Conservation (phyloP, 2,888 invertebrate species). For the Plusia festucae region DNA sequence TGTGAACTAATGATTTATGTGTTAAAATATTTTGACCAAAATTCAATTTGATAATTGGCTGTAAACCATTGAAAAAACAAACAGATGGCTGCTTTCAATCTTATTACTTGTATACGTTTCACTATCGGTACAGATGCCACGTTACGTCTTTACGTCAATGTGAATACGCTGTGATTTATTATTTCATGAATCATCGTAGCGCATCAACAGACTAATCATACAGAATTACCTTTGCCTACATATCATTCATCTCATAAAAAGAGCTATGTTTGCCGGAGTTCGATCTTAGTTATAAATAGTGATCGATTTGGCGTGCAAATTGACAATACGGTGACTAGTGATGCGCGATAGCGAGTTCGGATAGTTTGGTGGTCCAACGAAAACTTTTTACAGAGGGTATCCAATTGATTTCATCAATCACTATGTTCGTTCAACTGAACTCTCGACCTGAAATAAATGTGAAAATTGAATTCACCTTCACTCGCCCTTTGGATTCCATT, state of each 20-base stretch:
- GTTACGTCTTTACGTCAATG: slow-evolving; percentile 44
- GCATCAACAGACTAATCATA: slow-evolving; percentile 46
- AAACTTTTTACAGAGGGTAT: slow-evolving; percentile 39
- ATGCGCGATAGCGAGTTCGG: slow-evolving; percentile 45
- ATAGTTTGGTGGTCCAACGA: slow-evolving; percentile 40
- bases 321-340: slow-evolving; percentile 70
- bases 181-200: slow-evolving; percentile 47
- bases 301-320: slow-evolving; percentile 83
- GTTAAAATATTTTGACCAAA: neutral
- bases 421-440: slow-evolving; percentile 24
- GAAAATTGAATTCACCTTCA: slow-evolving; percentile 17
- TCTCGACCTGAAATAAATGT: slow-evolving; percentile 8
- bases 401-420: slow-evolving; percentile 40
- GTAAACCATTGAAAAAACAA: slow-evolving; percentile 17
- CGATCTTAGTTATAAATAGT: slow-evolving; percentile 80
- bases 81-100: slow-evolving; percentile 41
- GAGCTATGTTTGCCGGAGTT: slow-evolving; percentile 45
- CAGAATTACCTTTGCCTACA: slow-evolving; percentile 44
- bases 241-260: slow-evolving; percentile 54
- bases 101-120: slow-evolving; percentile 30
- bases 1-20: neutral
- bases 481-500: neutral
- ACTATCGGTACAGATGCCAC: slow-evolving; percentile 22
- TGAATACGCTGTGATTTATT: slow-evolving; percentile 50
- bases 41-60: slow-evolving; percentile 30